phyloP scores from a whole-genome alignment of 1,140 invertebrate species.

The Drosophila bocqueti region DNA sequence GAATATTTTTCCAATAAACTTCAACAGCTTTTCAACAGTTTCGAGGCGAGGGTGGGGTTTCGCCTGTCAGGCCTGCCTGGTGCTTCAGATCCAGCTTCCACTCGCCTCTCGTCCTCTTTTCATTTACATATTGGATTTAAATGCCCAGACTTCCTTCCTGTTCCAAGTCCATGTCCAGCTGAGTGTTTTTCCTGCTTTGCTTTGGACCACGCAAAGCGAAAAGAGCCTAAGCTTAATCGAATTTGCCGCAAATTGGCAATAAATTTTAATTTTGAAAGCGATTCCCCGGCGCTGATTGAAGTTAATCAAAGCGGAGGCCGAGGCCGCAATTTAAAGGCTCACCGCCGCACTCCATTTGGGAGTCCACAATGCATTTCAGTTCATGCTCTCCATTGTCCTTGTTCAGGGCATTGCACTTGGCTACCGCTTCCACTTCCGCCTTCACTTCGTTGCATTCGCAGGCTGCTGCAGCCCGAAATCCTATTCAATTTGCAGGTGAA shows the following conservation, averaged over 20 bases:
- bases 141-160: conserved; percentile 63
- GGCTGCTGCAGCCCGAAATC: conserved; percentile 45
- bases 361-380: conserved; percentile 28
- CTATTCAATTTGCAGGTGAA: conserved; percentile 73
- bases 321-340: conserved; percentile 23
- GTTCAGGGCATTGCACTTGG: conserved; percentile 60
- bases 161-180: conserved; percentile 54
- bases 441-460: conserved; percentile 8
- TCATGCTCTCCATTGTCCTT: conserved; percentile 47
- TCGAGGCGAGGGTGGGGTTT: conserved; percentile 11
- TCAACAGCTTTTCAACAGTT: conserved; percentile 81
- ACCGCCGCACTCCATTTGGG: conserved; percentile 29
- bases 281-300: conserved; percentile 69
- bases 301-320: conserved; percentile 61
- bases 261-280: conserved; percentile 83
- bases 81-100: conserved; percentile 14
- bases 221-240: conserved; percentile 78
- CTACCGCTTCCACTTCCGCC: background rate
- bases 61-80: conserved; percentile 18
- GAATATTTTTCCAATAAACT: conserved; percentile 85
- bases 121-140: conserved; percentile 83
- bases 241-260: conserved; percentile 84
- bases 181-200: conserved; percentile 65
- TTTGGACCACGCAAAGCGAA: conserved; percentile 16
- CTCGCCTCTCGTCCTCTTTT: conserved; percentile 43